A percentile compares a stretch with the other conserved stretches of the same genome.
phyloP scores from a whole-genome alignment of 1,140 invertebrate genomes.

The Phortica variegata region DNA sequence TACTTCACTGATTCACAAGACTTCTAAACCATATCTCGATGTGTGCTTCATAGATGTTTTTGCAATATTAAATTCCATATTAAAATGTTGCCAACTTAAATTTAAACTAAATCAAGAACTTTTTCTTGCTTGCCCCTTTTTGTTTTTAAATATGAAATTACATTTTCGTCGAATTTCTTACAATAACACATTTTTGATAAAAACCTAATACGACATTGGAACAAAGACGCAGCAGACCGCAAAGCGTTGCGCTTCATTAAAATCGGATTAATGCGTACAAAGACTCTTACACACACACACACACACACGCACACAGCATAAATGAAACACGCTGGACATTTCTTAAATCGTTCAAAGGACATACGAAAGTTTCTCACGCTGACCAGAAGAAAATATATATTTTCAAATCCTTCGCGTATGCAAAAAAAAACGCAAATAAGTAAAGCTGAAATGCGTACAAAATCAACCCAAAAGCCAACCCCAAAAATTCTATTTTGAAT shows the following conservation, averaged over 20 bases:
- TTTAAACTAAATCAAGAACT: no score
- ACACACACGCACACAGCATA: background rate
- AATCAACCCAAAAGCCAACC: conserved; percentile 42
- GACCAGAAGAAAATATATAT: conserved; percentile 16
- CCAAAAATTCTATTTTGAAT: no score
- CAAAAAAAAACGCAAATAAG: conserved; percentile 32
- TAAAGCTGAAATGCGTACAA: conserved; percentile 40
- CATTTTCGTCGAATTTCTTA: no score
- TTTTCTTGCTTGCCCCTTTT: no score
- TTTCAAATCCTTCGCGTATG: conserved; percentile 30
- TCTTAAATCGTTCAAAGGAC: conserved; percentile 16
- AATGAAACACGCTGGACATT: conserved; percentile 12
- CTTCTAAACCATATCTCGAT: no score
- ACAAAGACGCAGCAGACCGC: conserved; percentile 29
- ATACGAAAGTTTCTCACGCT: conserved; percentile 37
- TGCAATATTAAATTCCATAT: no score
- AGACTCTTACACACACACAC: conserved; percentile 14
- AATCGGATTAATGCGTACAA: conserved; percentile 39
- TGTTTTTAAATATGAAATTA: no score
- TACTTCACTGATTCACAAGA: no score
- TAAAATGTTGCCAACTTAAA: no score
- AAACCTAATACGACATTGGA: conserved; percentile 12
- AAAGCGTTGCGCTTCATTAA: conserved; percentile 51
- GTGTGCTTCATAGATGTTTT: no score
- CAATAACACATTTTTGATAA: conserved; percentile 3